Conservation (phyloP, 2,113 vertebrate species). For the Toxostoma redivivum region DNA sequence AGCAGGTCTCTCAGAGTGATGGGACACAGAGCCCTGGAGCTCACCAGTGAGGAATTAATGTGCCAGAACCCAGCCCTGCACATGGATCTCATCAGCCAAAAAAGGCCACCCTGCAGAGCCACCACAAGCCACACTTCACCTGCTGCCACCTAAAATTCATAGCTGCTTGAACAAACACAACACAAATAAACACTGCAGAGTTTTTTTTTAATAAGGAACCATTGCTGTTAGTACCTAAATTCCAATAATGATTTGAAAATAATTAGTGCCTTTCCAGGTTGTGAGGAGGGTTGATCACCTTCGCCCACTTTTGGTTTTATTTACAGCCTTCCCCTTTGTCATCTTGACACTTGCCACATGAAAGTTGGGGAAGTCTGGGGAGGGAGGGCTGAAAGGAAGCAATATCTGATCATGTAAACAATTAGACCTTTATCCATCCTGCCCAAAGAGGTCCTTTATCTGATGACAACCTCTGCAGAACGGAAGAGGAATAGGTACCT, state of each 20-base stretch:
- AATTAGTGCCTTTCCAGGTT: not conserved
- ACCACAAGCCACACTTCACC: fast-evolving
- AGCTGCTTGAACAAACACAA: not conserved
- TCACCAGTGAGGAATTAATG: fast-evolving
- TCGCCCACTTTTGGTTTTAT: not conserved
- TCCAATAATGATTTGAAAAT: not conserved
- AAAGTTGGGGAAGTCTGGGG: not conserved
- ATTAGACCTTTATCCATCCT: slow-evolving; percentile 63
- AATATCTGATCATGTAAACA: slow-evolving; percentile 69
- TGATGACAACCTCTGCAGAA: slow-evolving; percentile 67
- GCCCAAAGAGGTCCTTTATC: slow-evolving; percentile 60
- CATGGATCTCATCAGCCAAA: fast-evolving
- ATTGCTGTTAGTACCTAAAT: not conserved
- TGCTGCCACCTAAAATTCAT: not conserved
- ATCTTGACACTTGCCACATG: not conserved
- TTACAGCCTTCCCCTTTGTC: not conserved
- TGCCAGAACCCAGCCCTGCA: fast-evolving
- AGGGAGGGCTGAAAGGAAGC: slow-evolving; percentile 25
- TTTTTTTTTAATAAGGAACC: not conserved
- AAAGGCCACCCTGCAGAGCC: not conserved
- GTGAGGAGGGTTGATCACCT: not conserved
- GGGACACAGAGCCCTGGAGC: not conserved
- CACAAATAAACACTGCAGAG: not conserved
- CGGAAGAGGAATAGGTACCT: slow-evolving; percentile 67
- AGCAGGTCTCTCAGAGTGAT: not conserved